Percentiles rank a stretch among this genome's conserved stretches.
Conservation (phyloP, 2,113 vertebrate genomes). For the Tragulus kanchil region DNA sequence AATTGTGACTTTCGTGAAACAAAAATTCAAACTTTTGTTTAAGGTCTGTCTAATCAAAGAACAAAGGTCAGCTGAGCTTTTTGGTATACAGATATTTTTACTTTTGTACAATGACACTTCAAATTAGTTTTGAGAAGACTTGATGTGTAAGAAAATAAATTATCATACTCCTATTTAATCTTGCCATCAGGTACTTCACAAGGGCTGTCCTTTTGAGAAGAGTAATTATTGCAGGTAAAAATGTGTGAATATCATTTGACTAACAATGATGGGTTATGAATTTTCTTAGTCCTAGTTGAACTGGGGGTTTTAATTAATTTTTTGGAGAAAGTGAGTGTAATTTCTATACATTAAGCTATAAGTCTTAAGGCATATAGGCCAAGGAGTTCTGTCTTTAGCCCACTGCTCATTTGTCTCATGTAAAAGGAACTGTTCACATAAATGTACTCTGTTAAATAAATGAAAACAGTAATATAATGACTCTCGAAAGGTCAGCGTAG, state of each 20-base stretch:
- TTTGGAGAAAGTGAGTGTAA: neutral
- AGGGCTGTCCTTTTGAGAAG: neutral
- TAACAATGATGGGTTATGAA: neutral
- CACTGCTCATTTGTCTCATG: neutral
- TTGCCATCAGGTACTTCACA: neutral
- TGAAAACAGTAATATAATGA: neutral
- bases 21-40: neutral
- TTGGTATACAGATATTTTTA: neutral
- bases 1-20: conserved; percentile 6
- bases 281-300: conserved; percentile 45
- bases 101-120: conserved; percentile 63
- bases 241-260: neutral
- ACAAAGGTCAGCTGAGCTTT: conserved; percentile 8
- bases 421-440: conserved; percentile 32
- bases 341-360: conserved; percentile 38
- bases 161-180: neutral
- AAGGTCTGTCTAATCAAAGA: conserved; percentile 21
- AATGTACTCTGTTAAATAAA: neutral
- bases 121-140: conserved; percentile 60
- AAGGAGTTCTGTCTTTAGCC: neutral
- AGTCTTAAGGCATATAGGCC: neutral
- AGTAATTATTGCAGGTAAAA: neutral
- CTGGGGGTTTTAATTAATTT: neutral
- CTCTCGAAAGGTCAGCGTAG: neutral
- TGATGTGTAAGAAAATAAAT: conserved; percentile 53